Evolutionary conservation across 2,113 vertebrate species (phyloP), one percentile per base, ranked within the genome.

Genomic region (Ailurus styani): DNA sequence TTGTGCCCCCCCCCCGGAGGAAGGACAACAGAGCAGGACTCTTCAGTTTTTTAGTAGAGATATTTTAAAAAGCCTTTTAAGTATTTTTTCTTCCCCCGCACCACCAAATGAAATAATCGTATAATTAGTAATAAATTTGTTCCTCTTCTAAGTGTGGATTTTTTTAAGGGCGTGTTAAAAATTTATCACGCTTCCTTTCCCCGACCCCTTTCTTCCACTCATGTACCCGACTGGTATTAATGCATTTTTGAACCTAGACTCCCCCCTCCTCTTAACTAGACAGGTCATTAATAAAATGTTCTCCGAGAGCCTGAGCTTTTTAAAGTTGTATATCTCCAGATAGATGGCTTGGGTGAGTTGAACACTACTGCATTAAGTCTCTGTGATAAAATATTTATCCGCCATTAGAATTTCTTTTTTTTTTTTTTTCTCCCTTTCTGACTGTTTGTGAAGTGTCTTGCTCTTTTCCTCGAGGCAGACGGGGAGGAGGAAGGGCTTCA

Each of bases 281-380:
- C 98, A 98, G 99, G 96, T 98, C 98, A 98, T 98, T 98, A 98
- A 98, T 96, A 98, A 99, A 98, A 97, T 96, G 97, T 83, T 91
- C 97, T 96, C 37, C 0, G 14, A 87, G 97, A 97, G 97, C 62
- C 87, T 10, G 2, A 93, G 97, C 98, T 98, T 98, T 98, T 97
- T 92, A 97, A 97, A 98, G 96, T 95, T 98, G 98, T 97, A 97
- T 98, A 97, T 98, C 98, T 85, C 13, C 95, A 95, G 98, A 98
- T 98, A 93, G 82, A 96, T 95, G 18, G 60, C 98, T 68, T 18
- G 42, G 57, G 96, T 7, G 93, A 96, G 85, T 81, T 34, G 47
- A 57, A 91, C 25, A 8, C 60, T 1, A 96, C 95, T 54, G 97
- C 73, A 90, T 97, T 97, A 92, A 97, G 96, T 97, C 98, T 94